Evolutionary conservation across 2,113 vertebrate species (phyloP), one percentile per base, ranked within the genome.

Genomic region (Larimichthys crocea): DNA sequence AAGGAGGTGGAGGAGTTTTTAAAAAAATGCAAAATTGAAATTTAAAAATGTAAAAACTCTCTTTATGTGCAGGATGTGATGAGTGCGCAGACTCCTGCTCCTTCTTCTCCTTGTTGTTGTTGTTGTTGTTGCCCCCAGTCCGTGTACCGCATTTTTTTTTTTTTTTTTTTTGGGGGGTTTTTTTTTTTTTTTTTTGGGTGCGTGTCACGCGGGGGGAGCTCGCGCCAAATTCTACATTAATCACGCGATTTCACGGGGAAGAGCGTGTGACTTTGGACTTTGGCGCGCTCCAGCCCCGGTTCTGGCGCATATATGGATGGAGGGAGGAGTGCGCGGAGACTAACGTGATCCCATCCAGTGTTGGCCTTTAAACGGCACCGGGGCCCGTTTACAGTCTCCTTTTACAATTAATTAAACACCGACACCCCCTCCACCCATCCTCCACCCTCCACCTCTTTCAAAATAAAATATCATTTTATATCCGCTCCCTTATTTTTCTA

Each of bases 191-290:
- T 35, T 35, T 35, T 35, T 35, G 6, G 7, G 35, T 35, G 35
- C 35, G 35, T 88, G 89, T 88, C 88, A 91, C 81, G 86, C 86
- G 80, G 82, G 80, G 82, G 55, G 87, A 76, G 79, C 86, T 87
- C 86, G 84, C 86, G 86, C 89, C 87, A 87, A 89, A 88, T 92
- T 90, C 81, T 44, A 81, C 88, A 85, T 86, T 91, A 93, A 92
- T 91, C 90, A 92, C 79, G 79, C 68, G 79, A 87, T 90, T 91
- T 92, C 76, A 87, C 74, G 80, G 73, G 73, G 64, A 74, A 26
- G 35, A 61, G 57, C 83, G 81, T 69, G 69, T 64, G 83, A 69
- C 70, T 89, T 74, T 82, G 79, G 76, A 76, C 69, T 86, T 20
- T 52, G 17, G 56, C 62, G 46, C 48, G 20, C 26, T 20, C 49